A percentile compares a stretch with the other conserved stretches of the same genome.
phyloP scores from a whole-genome alignment of 2,888 invertebrate species.

The Corbicula japonica region DNA sequence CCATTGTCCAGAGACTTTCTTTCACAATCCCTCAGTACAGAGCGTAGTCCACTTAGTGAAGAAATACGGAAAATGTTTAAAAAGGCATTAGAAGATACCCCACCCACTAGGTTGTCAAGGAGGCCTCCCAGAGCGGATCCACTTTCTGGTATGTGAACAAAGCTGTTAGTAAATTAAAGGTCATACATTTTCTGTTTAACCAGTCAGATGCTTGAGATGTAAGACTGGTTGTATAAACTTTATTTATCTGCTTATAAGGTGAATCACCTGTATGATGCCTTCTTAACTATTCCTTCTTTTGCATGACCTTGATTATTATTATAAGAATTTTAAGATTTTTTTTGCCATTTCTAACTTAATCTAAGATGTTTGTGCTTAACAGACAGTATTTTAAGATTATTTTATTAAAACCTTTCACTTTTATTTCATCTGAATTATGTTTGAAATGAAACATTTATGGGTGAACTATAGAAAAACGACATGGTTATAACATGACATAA shows the following conservation, averaged over 20 bases:
- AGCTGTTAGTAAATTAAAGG: not conserved
- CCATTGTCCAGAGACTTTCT: conserved; percentile 28
- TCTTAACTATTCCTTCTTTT: too few relatives aligned
- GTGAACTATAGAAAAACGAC: too few relatives aligned
- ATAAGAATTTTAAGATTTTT: too few relatives aligned
- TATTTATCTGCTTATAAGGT: not conserved
- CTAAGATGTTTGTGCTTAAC: too few relatives aligned
- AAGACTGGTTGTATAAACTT: not conserved
- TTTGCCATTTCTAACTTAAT: too few relatives aligned
- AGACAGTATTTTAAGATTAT: too few relatives aligned
- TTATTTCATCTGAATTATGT: too few relatives aligned
- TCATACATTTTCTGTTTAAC: not conserved
- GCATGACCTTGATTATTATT: too few relatives aligned
- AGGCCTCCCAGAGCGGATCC: not conserved
- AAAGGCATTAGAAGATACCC: conserved; percentile 60
- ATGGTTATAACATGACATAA: too few relatives aligned
- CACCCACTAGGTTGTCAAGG: conserved; percentile 10
- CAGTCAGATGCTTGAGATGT: not conserved
- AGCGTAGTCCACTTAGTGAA: conserved; percentile 65
- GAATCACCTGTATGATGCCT: not conserved
- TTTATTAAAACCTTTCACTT: too few relatives aligned
- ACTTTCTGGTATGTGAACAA: not conserved
- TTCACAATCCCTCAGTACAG: conserved; percentile 42
- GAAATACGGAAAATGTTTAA: conserved; percentile 70
- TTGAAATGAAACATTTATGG: too few relatives aligned